Evolutionary conservation across 2,888 invertebrate species (phyloP), one percentile per base, ranked within the genome.

Genomic region (Keiferia lycopersicella): DNA sequence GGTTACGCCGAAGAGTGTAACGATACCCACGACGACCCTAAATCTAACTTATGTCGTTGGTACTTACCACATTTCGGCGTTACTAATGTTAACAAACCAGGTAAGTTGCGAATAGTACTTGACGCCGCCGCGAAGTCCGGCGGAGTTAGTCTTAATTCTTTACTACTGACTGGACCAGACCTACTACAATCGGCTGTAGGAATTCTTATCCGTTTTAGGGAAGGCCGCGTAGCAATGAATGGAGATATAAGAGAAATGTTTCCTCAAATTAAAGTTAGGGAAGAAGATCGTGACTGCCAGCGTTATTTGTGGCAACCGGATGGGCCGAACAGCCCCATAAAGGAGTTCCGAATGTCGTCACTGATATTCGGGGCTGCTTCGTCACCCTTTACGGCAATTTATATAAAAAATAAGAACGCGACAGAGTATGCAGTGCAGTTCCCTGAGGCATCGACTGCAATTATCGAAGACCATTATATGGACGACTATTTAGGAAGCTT

Each of bases 21-120:
- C 1, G 41, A 41, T 14, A 1, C 41, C 0, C 3, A 14, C 1
- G 3, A 11, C 12, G 12, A 11, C 11, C 12, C 11, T 1, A 12
- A 14, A 14, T 14, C 14, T 4, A 3, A 14, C 14, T n/a, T n/a
- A n/a, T n/a, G n/a, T n/a, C n/a, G n/a, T n/a, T 74, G 74, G 73
- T 70, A 71, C 16, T 22, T 76, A 66, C 72, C 75, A 0, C 73
- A 75, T 58, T 75, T 74, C 41, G 72, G 69, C 0, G 71, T 73
- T 0, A 67, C 71, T 3, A 8, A 73, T 72, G 65, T 71, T 71
- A 0, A 71, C 71, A 16, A 73, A 73, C n/a, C n/a, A n/a, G 63
- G 65, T 7, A 71, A 70, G 53, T 50, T 71, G 0, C 58, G 72
- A 0, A 50, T 73, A 8, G 72, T 74, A 0, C 72, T 68, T 26